Percentiles rank a stretch among this genome's conserved stretches.
These are phyloP conservation scores for Lepidocolaptes lacrymiger DNA, from an alignment of 2,797 vertebrate species.

Conservation along the genomic window DNA sequence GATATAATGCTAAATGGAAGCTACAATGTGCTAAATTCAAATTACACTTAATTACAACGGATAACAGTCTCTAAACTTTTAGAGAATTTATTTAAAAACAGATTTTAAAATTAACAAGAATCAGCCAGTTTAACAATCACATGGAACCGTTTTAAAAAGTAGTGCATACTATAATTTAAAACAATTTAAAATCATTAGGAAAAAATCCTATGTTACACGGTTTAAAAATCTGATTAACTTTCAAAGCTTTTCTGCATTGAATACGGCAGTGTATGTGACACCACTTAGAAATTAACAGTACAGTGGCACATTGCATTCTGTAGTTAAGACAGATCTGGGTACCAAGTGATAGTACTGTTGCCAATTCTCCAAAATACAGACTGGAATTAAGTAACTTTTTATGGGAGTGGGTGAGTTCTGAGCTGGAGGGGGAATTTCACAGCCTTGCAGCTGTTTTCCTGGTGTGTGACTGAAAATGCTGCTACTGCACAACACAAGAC, in stretches of 20 bases:
- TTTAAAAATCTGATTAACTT: neutral
- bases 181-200: neutral
- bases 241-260: neutral
- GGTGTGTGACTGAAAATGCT: neutral
- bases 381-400: neutral
- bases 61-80: neutral
- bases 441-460: neutral
- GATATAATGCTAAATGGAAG: neutral
- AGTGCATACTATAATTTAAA: neutral
- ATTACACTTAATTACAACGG: neutral
- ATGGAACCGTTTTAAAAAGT: neutral
- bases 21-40: neutral
- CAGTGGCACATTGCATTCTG: neutral
- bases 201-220: neutral
- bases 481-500: neutral
- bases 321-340: neutral
- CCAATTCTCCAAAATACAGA: neutral
- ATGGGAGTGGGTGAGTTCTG: neutral
- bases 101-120: slow-evolving; percentile 4
- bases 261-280: neutral
- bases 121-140: neutral
- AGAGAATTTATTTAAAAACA: neutral
- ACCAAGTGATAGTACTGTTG: neutral
- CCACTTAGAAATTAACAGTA: neutral
- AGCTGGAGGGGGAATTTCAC: neutral